A percentile compares a stretch with the other conserved stretches of the same genome.
phyloP scores from a whole-genome alignment of 1,140 invertebrate species.

The Heterodera schachtii region DNA sequence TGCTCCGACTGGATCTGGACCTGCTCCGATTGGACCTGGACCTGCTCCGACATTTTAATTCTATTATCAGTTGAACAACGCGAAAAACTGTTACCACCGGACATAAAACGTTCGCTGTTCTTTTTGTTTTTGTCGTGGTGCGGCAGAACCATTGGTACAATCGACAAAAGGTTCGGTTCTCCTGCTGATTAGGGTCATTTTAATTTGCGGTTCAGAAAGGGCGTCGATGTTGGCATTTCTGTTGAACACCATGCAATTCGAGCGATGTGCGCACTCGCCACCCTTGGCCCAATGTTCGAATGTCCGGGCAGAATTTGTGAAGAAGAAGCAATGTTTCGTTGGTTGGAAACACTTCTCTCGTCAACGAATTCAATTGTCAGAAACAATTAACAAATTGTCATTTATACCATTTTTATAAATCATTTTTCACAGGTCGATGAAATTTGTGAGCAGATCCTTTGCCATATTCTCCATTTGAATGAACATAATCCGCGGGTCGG shows the following conservation, averaged over 20 bases:
- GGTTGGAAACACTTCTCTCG: conserved; percentile 85
- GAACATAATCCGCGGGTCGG: conserved; percentile 79
- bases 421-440: conserved; percentile 91
- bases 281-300: conserved; percentile 91
- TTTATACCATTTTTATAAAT: conserved; percentile 13
- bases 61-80: conserved; percentile 83
- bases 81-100: conserved; percentile 80
- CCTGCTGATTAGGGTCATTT: too few species aligned
- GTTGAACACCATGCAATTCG: conserved; percentile 73
- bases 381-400: conserved; percentile 4
- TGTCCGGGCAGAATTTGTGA: conserved; percentile 74
- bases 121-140: conserved; percentile 86
- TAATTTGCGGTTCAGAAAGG: conserved; percentile 38
- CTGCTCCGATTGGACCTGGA: too few species aligned
- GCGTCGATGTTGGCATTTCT: conserved; percentile 68
- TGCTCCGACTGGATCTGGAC: too few species aligned
- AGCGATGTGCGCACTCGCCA: conserved; percentile 89
- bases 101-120: conserved; percentile 69
- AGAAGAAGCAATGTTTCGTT: conserved; percentile 85
- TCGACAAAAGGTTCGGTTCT: conserved; percentile 66
- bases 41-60: too few species aligned
- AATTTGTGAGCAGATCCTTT: conserved; percentile 87
- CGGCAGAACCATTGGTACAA: conserved; percentile 72
- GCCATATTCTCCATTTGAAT: conserved; percentile 90
- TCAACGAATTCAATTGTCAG: conserved; percentile 82